Evolutionary conservation across 1,140 invertebrate species (phyloP), one percentile per base, ranked within the genome.

Genomic region (Cydia strobilella): DNA sequence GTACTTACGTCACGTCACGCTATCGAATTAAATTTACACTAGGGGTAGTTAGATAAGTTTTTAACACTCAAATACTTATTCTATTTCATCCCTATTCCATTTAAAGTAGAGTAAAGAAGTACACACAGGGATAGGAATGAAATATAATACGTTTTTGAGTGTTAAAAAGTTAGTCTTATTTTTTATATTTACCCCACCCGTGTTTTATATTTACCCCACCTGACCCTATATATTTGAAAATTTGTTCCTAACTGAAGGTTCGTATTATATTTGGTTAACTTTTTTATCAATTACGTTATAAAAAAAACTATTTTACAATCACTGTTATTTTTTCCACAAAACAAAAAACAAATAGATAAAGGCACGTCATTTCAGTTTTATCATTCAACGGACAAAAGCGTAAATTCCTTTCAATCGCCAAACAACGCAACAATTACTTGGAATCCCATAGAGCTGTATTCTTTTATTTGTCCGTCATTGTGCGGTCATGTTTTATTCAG

Each of bases 401-500:
- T 69, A 35, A 69, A 69, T 69, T 69, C 65, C 35, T 69, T 69
- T 69, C 65, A 69, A 69, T 69, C 65, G 20, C 65, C 65, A 69
- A 69, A 69, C 65, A 69, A 69, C 65, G 31, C 27, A 69, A 69
- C 65, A 69, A 69, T 69, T 69, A 69, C 65, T 69, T 31, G 65
- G 65, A 69, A 69, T 69, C 31, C 65, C 65, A 69, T 69, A 31
- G 31, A 69, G 65, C 18, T 69, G 65, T 66, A 66, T 69, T 69
- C 65, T 69, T 69, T 69, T 69, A 69, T 69, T 59, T 69, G 31
- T 18, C n/a, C 31, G 5, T n/a, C 31, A 69, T 69, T 69, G 65
- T 69, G 65, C 10, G 31, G 65, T 69, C 65, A 69, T 69, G 65
- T 69, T 69, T 69, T 69, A 69, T 69, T 69, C 65, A 69, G 65